Percentiles rank a stretch among this genome's conserved stretches.
phyloP scores from a whole-genome alignment of 2,888 invertebrate species.

The Penaeus monodon region DNA sequence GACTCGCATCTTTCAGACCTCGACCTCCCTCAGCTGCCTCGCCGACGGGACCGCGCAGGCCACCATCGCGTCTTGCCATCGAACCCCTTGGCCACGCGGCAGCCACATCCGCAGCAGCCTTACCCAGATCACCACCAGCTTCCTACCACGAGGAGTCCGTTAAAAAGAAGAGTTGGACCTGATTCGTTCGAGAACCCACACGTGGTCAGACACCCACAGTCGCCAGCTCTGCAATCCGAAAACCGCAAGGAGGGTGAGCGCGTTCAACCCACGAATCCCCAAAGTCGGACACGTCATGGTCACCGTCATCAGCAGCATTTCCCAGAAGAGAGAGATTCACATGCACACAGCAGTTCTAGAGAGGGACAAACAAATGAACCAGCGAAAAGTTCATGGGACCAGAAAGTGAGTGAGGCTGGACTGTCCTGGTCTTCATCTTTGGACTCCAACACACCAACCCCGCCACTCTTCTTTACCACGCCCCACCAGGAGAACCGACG shows the following conservation, averaged over 20 bases:
- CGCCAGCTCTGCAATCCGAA: not conserved
- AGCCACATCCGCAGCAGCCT: not conserved
- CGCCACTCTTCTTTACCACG: conserved; percentile 5
- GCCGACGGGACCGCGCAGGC: conserved; percentile 9
- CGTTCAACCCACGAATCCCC: not conserved
- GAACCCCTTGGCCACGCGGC: conserved; percentile 15
- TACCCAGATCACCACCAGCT: not conserved
- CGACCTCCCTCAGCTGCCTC: conserved; percentile 17
- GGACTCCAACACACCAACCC: not conserved
- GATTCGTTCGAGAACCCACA: not conserved
- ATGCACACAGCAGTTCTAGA: not conserved
- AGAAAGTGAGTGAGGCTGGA: conserved; percentile 12
- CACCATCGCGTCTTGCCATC: not conserved
- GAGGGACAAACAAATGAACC: not conserved
- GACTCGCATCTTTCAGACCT: conserved; percentile 19
- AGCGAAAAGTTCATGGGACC: conserved; percentile 30
- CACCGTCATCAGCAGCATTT: conserved; percentile 32
- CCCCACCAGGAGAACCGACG: conserved; percentile 25
- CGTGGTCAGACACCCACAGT: not conserved
- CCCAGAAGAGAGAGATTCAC: not conserved
- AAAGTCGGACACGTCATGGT: conserved; percentile 9
- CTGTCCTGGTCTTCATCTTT: not conserved
- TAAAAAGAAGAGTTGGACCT: conserved; percentile 14
- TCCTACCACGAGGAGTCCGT: not conserved
- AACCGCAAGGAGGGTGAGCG: conserved; percentile 4